Base-by-base conservation (phyloP, 1,140 invertebrate species). In the Eciton burchellii region DNA sequence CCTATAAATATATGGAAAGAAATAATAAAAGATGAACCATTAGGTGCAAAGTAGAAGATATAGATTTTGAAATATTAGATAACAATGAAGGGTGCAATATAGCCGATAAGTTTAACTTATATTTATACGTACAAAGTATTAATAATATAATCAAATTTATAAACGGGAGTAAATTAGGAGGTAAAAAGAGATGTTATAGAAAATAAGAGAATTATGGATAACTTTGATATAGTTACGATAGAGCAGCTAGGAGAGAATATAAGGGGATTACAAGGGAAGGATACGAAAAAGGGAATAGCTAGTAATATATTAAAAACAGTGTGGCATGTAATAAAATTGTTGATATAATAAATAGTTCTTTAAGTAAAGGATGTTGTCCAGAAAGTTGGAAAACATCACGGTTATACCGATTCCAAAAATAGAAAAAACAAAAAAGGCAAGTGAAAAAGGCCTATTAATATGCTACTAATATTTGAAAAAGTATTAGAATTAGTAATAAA, bases 371-470 rank as follows among this genome's bases (percentile, higher is more conserved):
- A 68, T 47, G 81, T 82, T 85, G 70, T 56, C 79, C 71, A 21
- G 11, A 72, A n/a, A 59, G 82, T 16, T 89, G 82, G 82, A 88
- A 89, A 83, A 86, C 62, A 19, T 85, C 9, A 62, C 66, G 11
- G 81, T 89, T 65, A 81, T 79, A 24, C 84, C 86, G 8, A 88
- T 88, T 21, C 66, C 63, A 73, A 89, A 88, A 79, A 35, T 88
- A 41, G 19, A 57, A 35, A 87, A 84, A 52, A 66, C 76, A 3
- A 86, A 19, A 56, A 87, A 70, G 45, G 79, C 82, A 0, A 72
- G 76, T 52, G 82, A 90, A 49, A 60, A 59, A 63, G 26, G 2
- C 77, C 52, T 49, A 63, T 54, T 16, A 81, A 71, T 81, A 71
- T 63, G 11, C 24, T 77, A n/a, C 47, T 45, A 3, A 41, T 63